Evolutionary conservation across 2,113 vertebrate species (phyloP).

Genomic region (Clarias macrocephalus): DNA sequence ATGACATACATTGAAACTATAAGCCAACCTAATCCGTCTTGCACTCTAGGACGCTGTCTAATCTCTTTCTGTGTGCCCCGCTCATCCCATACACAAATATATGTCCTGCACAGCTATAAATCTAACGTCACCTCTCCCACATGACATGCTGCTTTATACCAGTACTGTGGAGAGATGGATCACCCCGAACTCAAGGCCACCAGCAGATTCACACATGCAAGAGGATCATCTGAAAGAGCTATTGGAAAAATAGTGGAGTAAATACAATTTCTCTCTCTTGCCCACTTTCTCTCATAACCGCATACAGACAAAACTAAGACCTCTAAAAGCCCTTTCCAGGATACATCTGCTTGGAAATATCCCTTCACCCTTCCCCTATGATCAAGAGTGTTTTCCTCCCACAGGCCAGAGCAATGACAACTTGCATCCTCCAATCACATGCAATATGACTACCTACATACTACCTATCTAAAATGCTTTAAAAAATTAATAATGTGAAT

Average conservation of each 20-base stretch:
- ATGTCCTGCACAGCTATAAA: slow-evolving; percentile 17
- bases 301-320: slow-evolving; percentile 19
- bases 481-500: slow-evolving; percentile 38
- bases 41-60: background rate
- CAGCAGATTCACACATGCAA: slow-evolving; percentile 17
- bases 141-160: slow-evolving; percentile 6
- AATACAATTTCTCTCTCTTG: background rate
- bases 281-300: slow-evolving; percentile 19
- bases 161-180: background rate
- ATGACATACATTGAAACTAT: background rate
- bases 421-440: background rate
- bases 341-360: slow-evolving; percentile 50
- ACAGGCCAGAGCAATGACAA: background rate
- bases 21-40: background rate
- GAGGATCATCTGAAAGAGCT: slow-evolving; percentile 12
- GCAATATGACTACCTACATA: slow-evolving; percentile 6
- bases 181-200: slow-evolving; percentile 12
- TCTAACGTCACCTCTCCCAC: background rate
- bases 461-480: background rate
- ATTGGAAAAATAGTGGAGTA: slow-evolving; percentile 31
- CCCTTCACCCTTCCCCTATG: slow-evolving; percentile 27
- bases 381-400: slow-evolving; percentile 35
- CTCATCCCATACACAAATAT: background rate
- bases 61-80: background rate
- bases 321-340: slow-evolving; percentile 50